Evolutionary conservation across 2,797 vertebrate genomes (phyloP).

Genomic region (Pangasius sanitwongsei): DNA sequence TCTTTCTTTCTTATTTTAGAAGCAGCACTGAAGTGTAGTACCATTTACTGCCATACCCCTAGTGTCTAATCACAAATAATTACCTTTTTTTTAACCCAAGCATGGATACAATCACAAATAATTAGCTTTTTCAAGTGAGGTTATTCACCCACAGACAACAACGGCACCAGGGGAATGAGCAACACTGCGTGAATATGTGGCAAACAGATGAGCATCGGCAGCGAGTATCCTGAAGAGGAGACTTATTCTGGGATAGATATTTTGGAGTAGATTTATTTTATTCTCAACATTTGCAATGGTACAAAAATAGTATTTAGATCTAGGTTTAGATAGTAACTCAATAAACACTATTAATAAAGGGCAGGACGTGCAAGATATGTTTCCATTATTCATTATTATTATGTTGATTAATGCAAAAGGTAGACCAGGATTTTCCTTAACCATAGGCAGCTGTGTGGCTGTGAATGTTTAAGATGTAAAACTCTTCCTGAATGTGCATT

Average conservation of each 20-base stretch:
- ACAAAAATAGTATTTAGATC: not conserved
- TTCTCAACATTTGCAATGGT: not conserved
- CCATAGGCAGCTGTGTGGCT: not conserved
- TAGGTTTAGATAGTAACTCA: not conserved
- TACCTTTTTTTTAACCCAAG: conserved; percentile 37
- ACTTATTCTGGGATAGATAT: not conserved
- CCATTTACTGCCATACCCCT: not conserved
- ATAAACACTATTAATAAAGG: not conserved
- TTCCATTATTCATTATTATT: not conserved
- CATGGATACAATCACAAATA: conserved; percentile 34
- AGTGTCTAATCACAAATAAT: conserved; percentile 36
- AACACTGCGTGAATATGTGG: not conserved
- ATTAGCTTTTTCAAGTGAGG: conserved; percentile 27
- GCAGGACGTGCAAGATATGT: not conserved
- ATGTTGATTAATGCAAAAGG: not conserved
- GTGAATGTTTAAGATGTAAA: not conserved
- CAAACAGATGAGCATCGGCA: not conserved
- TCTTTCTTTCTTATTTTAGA: conserved; percentile 1
- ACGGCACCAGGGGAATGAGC: not conserved
- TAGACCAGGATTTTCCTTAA: not conserved
- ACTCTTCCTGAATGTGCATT: not conserved
- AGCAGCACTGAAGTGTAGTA: not conserved
- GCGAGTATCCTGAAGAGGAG: not conserved
- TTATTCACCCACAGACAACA: not conserved
- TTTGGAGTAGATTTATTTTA: not conserved